Evolutionary conservation across 1,140 invertebrate species (phyloP).

Genomic region (Oedothorax gibbosus): DNA sequence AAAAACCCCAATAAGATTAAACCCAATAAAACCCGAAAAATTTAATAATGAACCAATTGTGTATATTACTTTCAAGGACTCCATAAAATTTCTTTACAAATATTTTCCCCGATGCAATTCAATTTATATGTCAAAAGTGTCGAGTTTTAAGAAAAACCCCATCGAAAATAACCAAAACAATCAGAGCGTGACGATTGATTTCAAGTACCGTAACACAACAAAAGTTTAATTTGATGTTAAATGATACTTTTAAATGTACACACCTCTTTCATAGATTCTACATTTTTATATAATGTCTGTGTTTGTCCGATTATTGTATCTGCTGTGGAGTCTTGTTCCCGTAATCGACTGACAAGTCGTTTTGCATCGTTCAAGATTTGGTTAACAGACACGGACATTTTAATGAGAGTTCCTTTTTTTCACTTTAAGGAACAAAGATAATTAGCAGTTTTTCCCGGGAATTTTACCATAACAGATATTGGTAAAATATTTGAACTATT

Average conservation of each 20-base stretch:
- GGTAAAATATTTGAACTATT: too few relatives aligned
- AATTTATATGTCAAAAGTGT: not conserved
- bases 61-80: not conserved
- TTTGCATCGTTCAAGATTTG: slow-evolving; percentile 93
- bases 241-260: not conserved
- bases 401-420: not conserved
- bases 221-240: not conserved
- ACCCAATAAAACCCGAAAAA: not conserved
- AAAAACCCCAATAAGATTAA: too few relatives aligned
- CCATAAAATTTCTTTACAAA: not conserved
- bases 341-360: slow-evolving; percentile 85
- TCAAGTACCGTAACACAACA: not conserved
- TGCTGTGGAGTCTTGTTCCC: slow-evolving; percentile 86
- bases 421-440: too few relatives aligned
- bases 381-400: slow-evolving; percentile 83
- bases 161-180: not conserved
- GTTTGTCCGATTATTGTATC: slow-evolving; percentile 87
- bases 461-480: too few relatives aligned
- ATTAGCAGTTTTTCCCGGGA: too few relatives aligned
- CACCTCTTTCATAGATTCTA: slow-evolving; percentile 94
- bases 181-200: slow-evolving; percentile 16
- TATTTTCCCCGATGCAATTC: not conserved
- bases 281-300: slow-evolving; percentile 86
- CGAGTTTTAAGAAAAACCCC: not conserved
- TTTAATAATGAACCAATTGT: not conserved